Conservation (phyloP, 2,113 vertebrate genomes). For the Lipotes vexillifer region DNA sequence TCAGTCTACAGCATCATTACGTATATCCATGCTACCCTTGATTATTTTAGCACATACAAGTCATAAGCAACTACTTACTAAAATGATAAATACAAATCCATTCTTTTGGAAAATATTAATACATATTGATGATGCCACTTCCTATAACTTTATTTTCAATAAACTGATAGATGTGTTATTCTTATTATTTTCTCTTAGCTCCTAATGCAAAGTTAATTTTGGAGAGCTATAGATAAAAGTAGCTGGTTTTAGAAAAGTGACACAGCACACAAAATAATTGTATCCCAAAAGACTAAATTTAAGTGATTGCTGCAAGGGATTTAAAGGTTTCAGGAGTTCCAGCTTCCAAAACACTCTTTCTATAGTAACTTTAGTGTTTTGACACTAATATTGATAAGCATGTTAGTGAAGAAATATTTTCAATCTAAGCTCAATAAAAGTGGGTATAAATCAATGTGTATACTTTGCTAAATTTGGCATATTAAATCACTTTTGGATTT, state of each 20-base stretch:
- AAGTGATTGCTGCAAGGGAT: slow-evolving; percentile 2
- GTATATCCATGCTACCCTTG: background rate
- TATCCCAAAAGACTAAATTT: slow-evolving; percentile 38
- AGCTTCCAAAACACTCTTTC: background rate
- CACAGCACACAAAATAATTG: background rate
- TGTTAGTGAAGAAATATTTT: slow-evolving; percentile 40
- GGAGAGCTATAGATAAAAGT: background rate
- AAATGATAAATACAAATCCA: background rate
- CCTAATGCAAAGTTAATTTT: slow-evolving; percentile 9
- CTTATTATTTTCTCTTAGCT: background rate
- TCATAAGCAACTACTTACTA: background rate
- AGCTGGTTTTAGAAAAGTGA: background rate
- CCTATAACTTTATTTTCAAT: slow-evolving; percentile 2
- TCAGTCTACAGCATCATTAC: background rate
- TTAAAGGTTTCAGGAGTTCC: background rate
- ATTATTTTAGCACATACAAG: background rate
- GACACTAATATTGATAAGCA: background rate
- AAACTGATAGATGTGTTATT: background rate
- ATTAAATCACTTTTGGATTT: background rate
- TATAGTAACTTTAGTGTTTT: background rate
- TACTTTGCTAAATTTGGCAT: slow-evolving; percentile 14
- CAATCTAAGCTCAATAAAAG: background rate
- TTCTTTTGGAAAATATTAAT: background rate
- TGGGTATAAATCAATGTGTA: background rate
- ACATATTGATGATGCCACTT: background rate